These are phyloP conservation scores for Pocillopora grandis DNA, from an alignment of 92 coral and sea anemone genomes.

Conservation along the genomic window DNA sequence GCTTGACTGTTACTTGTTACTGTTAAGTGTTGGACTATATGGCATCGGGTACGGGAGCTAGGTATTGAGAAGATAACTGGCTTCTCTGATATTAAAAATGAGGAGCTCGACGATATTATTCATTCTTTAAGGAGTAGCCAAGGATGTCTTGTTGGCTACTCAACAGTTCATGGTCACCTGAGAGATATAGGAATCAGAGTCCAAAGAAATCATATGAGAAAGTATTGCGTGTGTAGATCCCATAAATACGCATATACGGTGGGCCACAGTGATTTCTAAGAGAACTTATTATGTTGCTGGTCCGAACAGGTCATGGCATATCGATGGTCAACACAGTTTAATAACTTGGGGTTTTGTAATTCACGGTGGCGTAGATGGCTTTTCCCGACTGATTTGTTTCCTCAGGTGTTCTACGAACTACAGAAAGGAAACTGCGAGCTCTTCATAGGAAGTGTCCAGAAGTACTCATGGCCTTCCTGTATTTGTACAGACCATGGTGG, in stretches of 20 bases:
- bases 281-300: too few species aligned
- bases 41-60: slow-evolving; percentile 72
- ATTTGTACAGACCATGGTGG: too few species aligned
- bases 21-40: slow-evolving; percentile 58
- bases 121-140: slow-evolving; percentile 57
- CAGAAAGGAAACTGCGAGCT: too few species aligned
- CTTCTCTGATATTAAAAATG: slow-evolving; percentile 50
- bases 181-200: slow-evolving; percentile 33
- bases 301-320: too few species aligned
- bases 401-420: too few species aligned
- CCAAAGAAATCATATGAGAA: slow-evolving; percentile 57
- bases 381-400: too few species aligned
- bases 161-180: slow-evolving; percentile 66
- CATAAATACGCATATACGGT: slow-evolving; percentile 1
- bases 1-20: slow-evolving; percentile 66
- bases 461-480: too few species aligned
- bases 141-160: slow-evolving; percentile 62
- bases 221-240: slow-evolving; percentile 66
- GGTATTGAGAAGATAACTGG: slow-evolving; percentile 61
- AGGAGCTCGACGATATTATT: slow-evolving; percentile 58
- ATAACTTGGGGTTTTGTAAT: too few species aligned
- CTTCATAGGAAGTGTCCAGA: too few species aligned
- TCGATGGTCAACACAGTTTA: too few species aligned
- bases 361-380: too few species aligned
- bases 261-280: too few species aligned